Evolutionary conservation across 2,113 vertebrate species (phyloP), one percentile per base, ranked within the genome.

Genomic region (Pseudolaguvia tuberculata): DNA sequence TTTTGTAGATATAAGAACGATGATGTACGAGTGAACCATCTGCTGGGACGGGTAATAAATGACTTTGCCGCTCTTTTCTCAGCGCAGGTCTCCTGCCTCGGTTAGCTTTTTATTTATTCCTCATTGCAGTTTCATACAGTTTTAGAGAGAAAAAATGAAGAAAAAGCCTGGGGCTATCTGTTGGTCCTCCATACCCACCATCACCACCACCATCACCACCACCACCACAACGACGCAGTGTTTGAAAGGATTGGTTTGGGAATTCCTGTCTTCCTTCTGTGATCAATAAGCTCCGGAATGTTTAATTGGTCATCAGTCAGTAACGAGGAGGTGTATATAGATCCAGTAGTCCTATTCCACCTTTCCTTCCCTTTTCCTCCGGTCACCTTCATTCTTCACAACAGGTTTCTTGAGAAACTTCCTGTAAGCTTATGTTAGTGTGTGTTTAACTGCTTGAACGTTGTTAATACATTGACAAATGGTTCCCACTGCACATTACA

Each of bases 291-390:
- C 58, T 85, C 83, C 78, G 83, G 85, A 90, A 83, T 85, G 82
- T 85, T 87, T 91, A 91, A 91, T 91, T 91, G 89, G 86, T 88
- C 84, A 91, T 92, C 89, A 90, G 85, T 91, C 89, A 90, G 78
- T 83, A 87, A 87, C 87, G 78, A 80, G 65, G 84, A 85, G 86
- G 87, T 80, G 83, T 85, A 80, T 88, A 87, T 85, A 86, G 87
- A 84, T 83, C 87, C 76, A 80, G 85, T 85, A 87, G 88, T 85
- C 87, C 87, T 87, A 89, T 90, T 87, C 88, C 85, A 82, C 83
- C 81, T 75, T 70, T 91, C 87, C 88, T 88, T 72, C 61, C 39
- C 39, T 11, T 83, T 84, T 89, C 48, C 59, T 62, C 6, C 31
- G 6, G 31, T 35, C n/a, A n/a, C n/a, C n/a, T n/a, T n/a, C n/a